Conservation (phyloP, 1,140 invertebrate genomes). For the Sarcophaga peregrina region DNA sequence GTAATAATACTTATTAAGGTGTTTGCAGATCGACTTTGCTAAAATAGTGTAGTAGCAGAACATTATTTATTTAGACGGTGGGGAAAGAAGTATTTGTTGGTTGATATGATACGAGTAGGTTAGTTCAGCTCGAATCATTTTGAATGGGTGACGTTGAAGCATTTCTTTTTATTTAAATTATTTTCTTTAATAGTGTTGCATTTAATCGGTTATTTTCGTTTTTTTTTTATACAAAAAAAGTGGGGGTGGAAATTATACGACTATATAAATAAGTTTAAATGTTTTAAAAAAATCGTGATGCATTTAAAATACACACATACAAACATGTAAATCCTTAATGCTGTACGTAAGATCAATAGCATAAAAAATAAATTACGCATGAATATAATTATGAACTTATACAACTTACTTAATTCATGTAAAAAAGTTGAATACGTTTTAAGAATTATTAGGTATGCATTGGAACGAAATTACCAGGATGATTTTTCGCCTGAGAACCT, state of each 20-base stretch:
- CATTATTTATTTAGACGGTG: background rate
- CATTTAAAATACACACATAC: no score
- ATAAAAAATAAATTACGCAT: no score
- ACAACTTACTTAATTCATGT: no score
- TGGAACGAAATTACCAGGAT: no score
- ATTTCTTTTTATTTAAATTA: background rate
- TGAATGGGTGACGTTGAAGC: slow-evolving; percentile 26
- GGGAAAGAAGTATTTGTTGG: background rate
- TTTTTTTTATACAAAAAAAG: background rate
- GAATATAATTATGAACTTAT: no score
- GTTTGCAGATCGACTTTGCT: slow-evolving; percentile 16
- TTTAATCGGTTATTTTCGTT: slow-evolving; percentile 15
- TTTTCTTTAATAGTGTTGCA: slow-evolving; percentile 4
- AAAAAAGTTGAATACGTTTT: no score
- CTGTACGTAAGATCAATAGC: no score
- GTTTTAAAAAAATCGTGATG: no score
- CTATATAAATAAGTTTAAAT: background rate
- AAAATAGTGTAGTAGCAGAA: background rate
- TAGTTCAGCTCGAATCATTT: background rate
- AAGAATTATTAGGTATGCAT: no score
- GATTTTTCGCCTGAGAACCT: no score
- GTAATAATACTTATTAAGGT: background rate
- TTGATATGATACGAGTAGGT: slow-evolving; percentile 21
- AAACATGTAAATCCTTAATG: no score
- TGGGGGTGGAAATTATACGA: background rate